Conservation (phyloP, 2,888 invertebrate genomes). For the Macrostomum cliftonense region DNA sequence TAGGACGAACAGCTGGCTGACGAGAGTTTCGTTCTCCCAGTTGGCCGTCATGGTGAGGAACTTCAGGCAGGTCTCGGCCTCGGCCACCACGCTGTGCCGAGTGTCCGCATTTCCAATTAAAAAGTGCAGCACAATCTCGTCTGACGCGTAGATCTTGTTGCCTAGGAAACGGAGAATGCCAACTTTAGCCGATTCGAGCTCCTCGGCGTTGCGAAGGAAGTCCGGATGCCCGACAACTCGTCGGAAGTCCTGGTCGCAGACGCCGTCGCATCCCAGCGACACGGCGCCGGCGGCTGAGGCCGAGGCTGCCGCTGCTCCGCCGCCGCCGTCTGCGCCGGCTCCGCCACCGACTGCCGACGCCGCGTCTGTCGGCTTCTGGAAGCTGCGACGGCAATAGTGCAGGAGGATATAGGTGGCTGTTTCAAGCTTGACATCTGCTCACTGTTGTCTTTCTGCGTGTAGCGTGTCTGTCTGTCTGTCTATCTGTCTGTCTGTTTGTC, state of each 20-base stretch:
- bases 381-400: too few species aligned
- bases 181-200: constrained; percentile 46
- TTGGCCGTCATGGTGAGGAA: constrained; percentile 1
- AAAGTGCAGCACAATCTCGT: constrained; percentile 54
- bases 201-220: neutral
- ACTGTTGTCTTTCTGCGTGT: too few species aligned
- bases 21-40: constrained; percentile 4
- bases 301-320: too few species aligned
- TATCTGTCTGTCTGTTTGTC: constrained; percentile 10
- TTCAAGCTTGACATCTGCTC: too few species aligned
- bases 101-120: constrained; percentile 73
- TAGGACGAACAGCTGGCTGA: neutral
- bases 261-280: too few species aligned
- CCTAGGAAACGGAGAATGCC: constrained; percentile 63
- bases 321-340: too few species aligned
- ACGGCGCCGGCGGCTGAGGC: too few species aligned
- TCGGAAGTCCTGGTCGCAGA: neutral
- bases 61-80: constrained; percentile 64
- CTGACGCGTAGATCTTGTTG: constrained; percentile 54
- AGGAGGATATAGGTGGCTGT: too few species aligned
- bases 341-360: neutral
- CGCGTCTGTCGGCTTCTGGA: constrained; percentile 11
- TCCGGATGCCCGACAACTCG: neutral
- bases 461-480: too few species aligned
- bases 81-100: constrained; percentile 57